Base-by-base conservation (phyloP, 2,797 vertebrate species). In the Xiphorhynchus erythropygius region DNA sequence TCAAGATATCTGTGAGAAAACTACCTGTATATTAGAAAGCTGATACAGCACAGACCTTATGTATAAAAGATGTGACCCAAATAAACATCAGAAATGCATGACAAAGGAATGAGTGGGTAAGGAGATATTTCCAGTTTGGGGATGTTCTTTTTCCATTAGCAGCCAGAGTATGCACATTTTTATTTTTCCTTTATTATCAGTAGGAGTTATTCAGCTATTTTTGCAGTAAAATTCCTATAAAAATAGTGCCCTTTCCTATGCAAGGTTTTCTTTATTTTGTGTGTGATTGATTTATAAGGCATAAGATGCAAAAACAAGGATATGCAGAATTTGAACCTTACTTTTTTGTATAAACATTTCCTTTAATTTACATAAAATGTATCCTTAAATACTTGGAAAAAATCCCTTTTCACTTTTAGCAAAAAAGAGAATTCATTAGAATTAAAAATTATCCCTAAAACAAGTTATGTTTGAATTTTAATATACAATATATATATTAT, bases 381-480 rank as follows among this genome's bases (percentile, higher is more conserved):
- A 11, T 21, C 5, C 15, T 77, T 42, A 52, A 67, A 35, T n/a
- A 19, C 4, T 74, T 62, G 12, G 4, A 32, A 28, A 55, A 64
- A 11, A 6, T 1, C 3, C 1, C 2, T 35, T 80, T 46, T 82
- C 47, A 37, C 5, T 63, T 19, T 8, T 9, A 8, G 2, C 15
- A 22, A 74, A 70, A 13, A 41, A 52, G 5, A 57, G 33, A 75
- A 47, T 74, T 33, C 0, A 27, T 50, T 59, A 39, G 10, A 63
- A 67, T 39, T 24, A 78, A n/a, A 63, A 42, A 30, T 1, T n/a
- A 25, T 4, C 22, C 6, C 5, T 46, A 33, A 75, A 63, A 9
- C 3, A 30, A 23, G 0, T 6, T 52, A 2, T 0, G 3, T 60
- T 65, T 68, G 14, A 52, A 22, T 44, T 21, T 32, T 25, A 39